phyloP scores from a whole-genome alignment of 1,140 invertebrate species.

The Heliconius nattereri region DNA sequence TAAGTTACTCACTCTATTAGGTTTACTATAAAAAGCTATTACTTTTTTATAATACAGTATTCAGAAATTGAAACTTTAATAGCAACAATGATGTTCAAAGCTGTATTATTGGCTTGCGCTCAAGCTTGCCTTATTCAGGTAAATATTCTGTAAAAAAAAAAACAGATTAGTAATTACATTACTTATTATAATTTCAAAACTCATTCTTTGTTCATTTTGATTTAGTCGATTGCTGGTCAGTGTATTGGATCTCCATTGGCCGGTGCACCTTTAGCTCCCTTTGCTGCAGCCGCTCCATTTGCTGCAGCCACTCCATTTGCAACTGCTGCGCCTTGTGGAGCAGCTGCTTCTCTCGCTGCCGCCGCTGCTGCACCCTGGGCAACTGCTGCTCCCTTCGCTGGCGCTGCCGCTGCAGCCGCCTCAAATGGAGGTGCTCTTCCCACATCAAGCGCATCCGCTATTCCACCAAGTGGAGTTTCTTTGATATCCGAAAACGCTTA shows the following conservation, averaged over 20 bases:
- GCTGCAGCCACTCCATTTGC: slow-evolving; percentile 5
- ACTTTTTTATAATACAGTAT: neutral
- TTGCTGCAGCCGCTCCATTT: slow-evolving; percentile 6
- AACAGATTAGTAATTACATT: too few species aligned
- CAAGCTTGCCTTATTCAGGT: slow-evolving; percentile 47
- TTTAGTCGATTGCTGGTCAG: slow-evolving; percentile 35
- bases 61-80: slow-evolving; percentile 2
- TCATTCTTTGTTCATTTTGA: neutral
- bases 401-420: neutral
- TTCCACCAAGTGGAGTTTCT: slow-evolving; percentile 16
- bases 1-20: neutral
- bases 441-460: neutral
- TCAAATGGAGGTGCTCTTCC: slow-evolving; percentile 18
- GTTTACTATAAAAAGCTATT: neutral
- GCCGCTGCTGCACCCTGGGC: neutral
- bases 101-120: slow-evolving; percentile 42
- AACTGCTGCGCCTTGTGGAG: slow-evolving; percentile 6
- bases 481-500: slow-evolving; percentile 12
- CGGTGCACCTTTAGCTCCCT: neutral
- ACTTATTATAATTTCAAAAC: too few species aligned
- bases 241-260: slow-evolving; percentile 12
- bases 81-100: slow-evolving; percentile 39
- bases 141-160: neutral
- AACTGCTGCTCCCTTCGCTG: neutral
- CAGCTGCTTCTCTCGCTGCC: neutral